A percentile compares a stretch with the other conserved stretches of the same genome.
These are phyloP conservation scores for Argopecten irradians DNA, from an alignment of 1,140 invertebrate genomes.

Conservation along the genomic window DNA sequence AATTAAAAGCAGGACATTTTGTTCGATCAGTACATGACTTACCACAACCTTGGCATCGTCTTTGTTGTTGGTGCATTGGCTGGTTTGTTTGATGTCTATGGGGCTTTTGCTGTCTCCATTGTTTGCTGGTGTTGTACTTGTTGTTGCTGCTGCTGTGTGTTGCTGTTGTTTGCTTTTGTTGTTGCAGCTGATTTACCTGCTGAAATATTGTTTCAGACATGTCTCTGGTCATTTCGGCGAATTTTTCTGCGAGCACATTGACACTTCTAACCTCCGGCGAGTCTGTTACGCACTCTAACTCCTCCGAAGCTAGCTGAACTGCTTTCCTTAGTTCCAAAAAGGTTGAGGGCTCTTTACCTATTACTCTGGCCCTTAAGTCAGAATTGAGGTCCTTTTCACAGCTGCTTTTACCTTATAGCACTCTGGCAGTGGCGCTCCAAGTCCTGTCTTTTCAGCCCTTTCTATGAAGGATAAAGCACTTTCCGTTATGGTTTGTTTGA, in stretches of 20 bases:
- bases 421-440: neutral
- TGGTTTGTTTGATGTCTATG: neutral
- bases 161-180: too few species aligned
- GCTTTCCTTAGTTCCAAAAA: neutral
- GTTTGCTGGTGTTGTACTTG: neutral
- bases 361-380: neutral
- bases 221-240: neutral
- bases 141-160: neutral
- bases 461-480: neutral
- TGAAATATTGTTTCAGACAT: neutral
- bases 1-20: constrained; percentile 33
- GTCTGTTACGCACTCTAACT: neutral
- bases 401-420: neutral
- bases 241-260: neutral
- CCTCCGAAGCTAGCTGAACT: neutral
- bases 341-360: constrained; percentile 3
- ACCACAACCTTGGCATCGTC: constrained; percentile 32
- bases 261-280: neutral
- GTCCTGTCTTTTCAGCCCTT: constrained; percentile 24
- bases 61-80: neutral
- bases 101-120: neutral
- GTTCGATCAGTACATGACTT: constrained; percentile 33
- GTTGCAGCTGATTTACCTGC: neutral
- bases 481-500: neutral
- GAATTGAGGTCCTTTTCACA: neutral